Evolutionary conservation across 2,797 vertebrate genomes (phyloP), one percentile per base, ranked within the genome.

Genomic region (Enteromius radiatus): DNA sequence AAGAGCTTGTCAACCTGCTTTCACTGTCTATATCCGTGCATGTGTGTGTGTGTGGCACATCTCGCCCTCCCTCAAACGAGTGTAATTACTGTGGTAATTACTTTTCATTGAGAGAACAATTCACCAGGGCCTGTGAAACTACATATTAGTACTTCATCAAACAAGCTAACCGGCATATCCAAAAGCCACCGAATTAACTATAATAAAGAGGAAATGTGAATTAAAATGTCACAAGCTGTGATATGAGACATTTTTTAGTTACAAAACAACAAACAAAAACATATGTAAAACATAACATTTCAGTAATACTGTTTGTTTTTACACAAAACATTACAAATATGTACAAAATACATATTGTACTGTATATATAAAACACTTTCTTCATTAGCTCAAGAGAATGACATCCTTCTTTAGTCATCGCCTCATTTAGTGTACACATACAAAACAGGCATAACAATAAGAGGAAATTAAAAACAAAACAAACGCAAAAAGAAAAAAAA

Each of bases 381-480:
- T 54, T 56, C 11, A 68, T 52, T 3, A 15, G 61, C 49, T 79
- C 21, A 84, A 82, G 71, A 83, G 73, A 75, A 64, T 52, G 33
- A 23, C 45, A 21, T 75, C 78, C 69, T 61, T 80, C 49, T 83
- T 80, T 68, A 83, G 65, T 65, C 52, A 56, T 65, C 9, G 19
- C 76, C 21, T 56, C 65, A 52, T 74, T 77, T 63, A 61, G 73
- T 21, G n/a, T 36, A 71, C 28, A 67, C 79, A 77, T 84, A 82
- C 75, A 84, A 61, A 43, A 47, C 78, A 73, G 82, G 78, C 86
- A 85, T 83, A 79, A 89, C 89, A 89, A 89, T 87, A 90, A 84
- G 84, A 88, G 82, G 88, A 89, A 85, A 86, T 82, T 91, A 91
- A 85, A 89, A 90, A 90, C 85, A 85, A 86, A 77, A 84, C 63